phyloP scores from a whole-genome alignment of 1,140 invertebrate species.

The Leptinotarsa lineolata region DNA sequence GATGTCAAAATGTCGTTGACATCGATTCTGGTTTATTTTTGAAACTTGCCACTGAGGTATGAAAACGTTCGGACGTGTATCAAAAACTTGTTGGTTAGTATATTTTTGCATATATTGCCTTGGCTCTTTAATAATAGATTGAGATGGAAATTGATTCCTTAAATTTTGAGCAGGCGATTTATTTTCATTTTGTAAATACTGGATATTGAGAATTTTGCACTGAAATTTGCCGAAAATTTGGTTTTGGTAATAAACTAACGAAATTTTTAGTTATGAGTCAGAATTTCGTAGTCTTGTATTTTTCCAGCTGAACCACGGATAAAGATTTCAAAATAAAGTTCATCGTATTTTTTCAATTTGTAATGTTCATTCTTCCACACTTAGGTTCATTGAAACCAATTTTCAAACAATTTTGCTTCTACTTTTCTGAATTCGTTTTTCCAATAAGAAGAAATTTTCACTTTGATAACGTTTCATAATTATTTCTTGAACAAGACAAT shows the following conservation, averaged over 20 bases:
- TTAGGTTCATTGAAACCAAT: conserved; percentile 1
- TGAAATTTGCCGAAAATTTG: neutral
- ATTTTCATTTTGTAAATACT: neutral
- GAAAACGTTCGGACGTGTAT: neutral
- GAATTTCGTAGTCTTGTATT: conserved; percentile 30
- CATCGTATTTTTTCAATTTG: conserved; percentile 21
- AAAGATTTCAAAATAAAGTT: conserved; percentile 25
- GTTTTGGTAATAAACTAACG: conserved; percentile 1
- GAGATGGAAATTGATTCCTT: conserved; percentile 1
- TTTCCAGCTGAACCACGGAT: conserved; percentile 25
- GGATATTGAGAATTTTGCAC: neutral
- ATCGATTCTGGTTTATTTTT: neutral
- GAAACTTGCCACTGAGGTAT: neutral
- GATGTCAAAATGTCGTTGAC: neutral
- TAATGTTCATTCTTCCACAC: neutral
- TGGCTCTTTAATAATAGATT: conserved; percentile 1
- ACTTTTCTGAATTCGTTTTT: conserved; percentile 24
- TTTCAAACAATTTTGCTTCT: conserved; percentile 22
- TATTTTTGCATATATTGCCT: neutral
- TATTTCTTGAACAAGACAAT: too few species aligned
- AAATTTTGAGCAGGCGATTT: neutral
- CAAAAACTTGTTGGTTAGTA: neutral
- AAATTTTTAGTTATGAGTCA: conserved; percentile 15
- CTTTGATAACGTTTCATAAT: conserved; percentile 24
- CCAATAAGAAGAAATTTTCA: conserved; percentile 23